phyloP scores from a whole-genome alignment of 2,113 vertebrate species.

The Strix uralensis region DNA sequence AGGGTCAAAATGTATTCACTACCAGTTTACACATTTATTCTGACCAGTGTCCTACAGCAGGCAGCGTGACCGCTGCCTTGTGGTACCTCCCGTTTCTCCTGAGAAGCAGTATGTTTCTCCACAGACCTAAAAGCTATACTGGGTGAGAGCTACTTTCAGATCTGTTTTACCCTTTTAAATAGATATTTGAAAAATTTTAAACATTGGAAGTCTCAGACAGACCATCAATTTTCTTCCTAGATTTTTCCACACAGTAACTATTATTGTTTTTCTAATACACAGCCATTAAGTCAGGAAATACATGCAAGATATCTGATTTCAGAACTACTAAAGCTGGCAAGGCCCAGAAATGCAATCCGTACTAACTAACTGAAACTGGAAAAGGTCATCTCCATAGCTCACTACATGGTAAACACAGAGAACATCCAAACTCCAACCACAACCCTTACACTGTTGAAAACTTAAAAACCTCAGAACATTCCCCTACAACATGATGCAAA shows the following conservation, averaged over 20 bases:
- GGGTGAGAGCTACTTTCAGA: neutral
- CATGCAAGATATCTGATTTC: conserved; percentile 31
- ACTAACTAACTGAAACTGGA: conserved; percentile 33
- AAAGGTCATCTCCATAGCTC: conserved; percentile 62
- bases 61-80: neutral
- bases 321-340: conserved; percentile 44
- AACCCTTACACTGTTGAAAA: conserved; percentile 35
- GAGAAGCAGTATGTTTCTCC: neutral
- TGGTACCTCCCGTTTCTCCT: neutral
- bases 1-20: neutral
- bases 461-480: conserved; percentile 55
- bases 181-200: neutral
- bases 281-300: conserved; percentile 22
- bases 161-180: neutral
- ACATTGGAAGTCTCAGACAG: neutral
- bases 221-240: neutral
- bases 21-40: neutral
- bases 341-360: conserved; percentile 44
- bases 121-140: neutral
- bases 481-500: conserved; percentile 21
- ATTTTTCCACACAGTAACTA: neutral
- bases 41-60: neutral
- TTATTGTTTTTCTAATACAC: neutral
- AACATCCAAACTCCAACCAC: conserved; percentile 37
- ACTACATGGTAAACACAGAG: conserved; percentile 41